A percentile compares a stretch with the other conserved stretches of the same genome.
Conservation (phyloP, 2,113 vertebrate species). For the Probosciger aterrimus region DNA sequence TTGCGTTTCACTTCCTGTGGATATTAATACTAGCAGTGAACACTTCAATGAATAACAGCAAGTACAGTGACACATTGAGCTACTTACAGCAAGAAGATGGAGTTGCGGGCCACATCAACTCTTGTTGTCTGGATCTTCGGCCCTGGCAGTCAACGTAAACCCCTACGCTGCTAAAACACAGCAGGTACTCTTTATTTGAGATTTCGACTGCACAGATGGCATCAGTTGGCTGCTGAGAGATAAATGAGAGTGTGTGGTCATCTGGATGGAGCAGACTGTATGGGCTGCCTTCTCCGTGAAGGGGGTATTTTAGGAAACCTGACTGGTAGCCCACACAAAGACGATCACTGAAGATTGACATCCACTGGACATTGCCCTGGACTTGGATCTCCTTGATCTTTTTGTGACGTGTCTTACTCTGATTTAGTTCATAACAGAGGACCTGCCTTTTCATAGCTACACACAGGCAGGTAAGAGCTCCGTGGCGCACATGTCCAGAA, state of each 20-base stretch:
- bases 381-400: slow-evolving; percentile 92
- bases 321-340: slow-evolving; percentile 93
- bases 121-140: slow-evolving; percentile 93
- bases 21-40: not conserved
- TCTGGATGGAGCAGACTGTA: slow-evolving; percentile 89
- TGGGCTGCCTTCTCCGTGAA: slow-evolving; percentile 83
- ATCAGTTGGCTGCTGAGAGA: slow-evolving; percentile 87
- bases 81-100: slow-evolving; percentile 92
- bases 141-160: slow-evolving; percentile 97
- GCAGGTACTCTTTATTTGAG: slow-evolving; percentile 93
- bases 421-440: slow-evolving; percentile 93
- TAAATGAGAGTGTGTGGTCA: slow-evolving; percentile 93
- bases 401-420: slow-evolving; percentile 90
- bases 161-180: slow-evolving; percentile 96
- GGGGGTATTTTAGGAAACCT: slow-evolving; percentile 88
- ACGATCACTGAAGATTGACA: slow-evolving; percentile 91
- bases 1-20: not conserved
- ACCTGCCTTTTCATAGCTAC: slow-evolving; percentile 96
- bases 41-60: not conserved
- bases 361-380: slow-evolving; percentile 91
- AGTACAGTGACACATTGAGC: not conserved
- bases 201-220: slow-evolving; percentile 97
- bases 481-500: slow-evolving; percentile 84
- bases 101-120: slow-evolving; percentile 94
- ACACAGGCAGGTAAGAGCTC: slow-evolving; percentile 88